A percentile compares a stretch with the other conserved stretches of the same genome.
Conservation (phyloP, 2,113 vertebrate species). For the Aix galericulata region DNA sequence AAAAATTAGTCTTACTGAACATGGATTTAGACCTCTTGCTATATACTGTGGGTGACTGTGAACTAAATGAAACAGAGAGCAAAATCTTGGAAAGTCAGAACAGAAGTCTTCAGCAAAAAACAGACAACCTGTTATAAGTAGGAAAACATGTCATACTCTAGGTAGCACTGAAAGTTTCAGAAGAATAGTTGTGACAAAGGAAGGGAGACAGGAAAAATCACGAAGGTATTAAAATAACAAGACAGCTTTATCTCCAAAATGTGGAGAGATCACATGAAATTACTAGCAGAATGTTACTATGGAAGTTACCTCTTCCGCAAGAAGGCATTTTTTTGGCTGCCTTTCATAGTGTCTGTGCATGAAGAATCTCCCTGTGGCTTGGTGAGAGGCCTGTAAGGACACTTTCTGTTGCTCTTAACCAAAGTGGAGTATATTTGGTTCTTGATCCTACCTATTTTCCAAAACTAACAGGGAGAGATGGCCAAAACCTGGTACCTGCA, state of each 20-base stretch:
- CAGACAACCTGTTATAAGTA: neutral
- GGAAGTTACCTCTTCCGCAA: neutral
- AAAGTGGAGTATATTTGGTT: neutral
- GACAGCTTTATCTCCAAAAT: neutral
- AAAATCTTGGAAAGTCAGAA: neutral
- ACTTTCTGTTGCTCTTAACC: neutral
- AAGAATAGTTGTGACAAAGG: neutral
- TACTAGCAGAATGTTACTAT: rapidly evolving
- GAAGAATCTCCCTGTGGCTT: neutral
- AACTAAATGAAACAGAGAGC: neutral
- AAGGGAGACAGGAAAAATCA: neutral
- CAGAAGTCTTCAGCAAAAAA: neutral
- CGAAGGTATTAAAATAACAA: neutral
- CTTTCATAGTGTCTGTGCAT: neutral
- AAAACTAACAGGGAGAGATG: neutral
- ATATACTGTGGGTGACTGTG: rapidly evolving
- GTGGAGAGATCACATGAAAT: neutral
- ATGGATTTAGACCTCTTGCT: neutral
- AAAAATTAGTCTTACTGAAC: neutral
- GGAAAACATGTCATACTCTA: neutral
- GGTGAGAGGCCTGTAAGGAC: neutral
- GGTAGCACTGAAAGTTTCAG: neutral
- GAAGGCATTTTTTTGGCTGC: neutral
- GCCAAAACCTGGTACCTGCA: neutral
- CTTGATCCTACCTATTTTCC: neutral